A percentile compares a stretch with the other conserved stretches of the same genome.
Evolutionary conservation across 2,113 vertebrate species (phyloP).

Genomic region (Nicator chloris): DNA sequence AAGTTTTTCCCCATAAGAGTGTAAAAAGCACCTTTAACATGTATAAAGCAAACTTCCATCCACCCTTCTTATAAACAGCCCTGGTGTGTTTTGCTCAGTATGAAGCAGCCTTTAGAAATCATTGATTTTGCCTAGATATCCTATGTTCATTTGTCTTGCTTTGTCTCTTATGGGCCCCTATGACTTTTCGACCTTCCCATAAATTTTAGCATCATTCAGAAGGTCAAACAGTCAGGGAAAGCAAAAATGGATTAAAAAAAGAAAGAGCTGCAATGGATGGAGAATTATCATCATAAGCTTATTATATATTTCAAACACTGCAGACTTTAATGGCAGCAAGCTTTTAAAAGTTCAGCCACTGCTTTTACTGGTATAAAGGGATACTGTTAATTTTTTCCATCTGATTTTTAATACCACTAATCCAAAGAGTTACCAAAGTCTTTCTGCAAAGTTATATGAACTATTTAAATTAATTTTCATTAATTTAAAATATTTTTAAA

Average conservation of each 20-base stretch:
- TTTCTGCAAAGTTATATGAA: not conserved
- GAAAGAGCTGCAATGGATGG: not conserved
- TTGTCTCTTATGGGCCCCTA: not conserved
- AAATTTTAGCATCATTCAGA: conserved; percentile 34
- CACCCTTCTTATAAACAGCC: not conserved
- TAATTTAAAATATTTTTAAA: not conserved
- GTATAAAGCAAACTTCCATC: not conserved
- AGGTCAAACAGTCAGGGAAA: conserved; percentile 41
- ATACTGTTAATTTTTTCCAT: not conserved
- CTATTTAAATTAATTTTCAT: not conserved
- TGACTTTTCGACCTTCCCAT: conserved; percentile 25
- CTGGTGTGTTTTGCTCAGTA: not conserved
- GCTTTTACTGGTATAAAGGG: not conserved
- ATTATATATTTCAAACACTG: conserved; percentile 21
- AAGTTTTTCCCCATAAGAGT: not conserved
- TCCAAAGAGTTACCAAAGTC: not conserved
- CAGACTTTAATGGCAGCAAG: not conserved
- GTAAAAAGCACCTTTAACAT: not conserved
- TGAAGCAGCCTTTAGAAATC: not conserved
- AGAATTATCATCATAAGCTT: conserved; percentile 18
- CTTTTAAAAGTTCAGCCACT: not conserved
- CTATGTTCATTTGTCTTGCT: conserved; percentile 10
- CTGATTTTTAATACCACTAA: not conserved
- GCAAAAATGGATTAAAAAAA: conserved; percentile 16
- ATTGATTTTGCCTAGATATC: not conserved